Conservation (phyloP, 2,888 invertebrate species). For the Eulithis prunata region DNA sequence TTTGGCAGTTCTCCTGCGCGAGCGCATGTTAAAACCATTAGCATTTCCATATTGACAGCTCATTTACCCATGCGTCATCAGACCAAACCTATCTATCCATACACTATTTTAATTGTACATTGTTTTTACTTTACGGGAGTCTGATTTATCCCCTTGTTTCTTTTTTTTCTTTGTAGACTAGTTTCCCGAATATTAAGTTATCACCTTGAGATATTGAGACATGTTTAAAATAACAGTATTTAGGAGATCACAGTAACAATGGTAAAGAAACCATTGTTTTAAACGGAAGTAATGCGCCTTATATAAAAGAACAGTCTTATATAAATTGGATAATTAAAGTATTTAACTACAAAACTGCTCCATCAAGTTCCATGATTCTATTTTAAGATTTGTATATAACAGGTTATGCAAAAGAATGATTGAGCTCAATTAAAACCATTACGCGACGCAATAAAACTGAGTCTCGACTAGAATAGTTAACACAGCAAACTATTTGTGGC, state of each 20-base stretch:
- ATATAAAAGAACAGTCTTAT: too few species aligned
- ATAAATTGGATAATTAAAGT: neutral
- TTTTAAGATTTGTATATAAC: conserved; percentile 3
- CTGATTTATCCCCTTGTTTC: too few species aligned
- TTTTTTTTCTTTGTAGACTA: too few species aligned
- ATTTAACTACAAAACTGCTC: neutral
- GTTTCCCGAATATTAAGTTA: too few species aligned
- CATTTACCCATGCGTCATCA: conserved; percentile 1
- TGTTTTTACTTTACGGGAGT: too few species aligned
- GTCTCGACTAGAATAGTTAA: conserved; percentile 13
- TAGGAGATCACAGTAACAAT: too few species aligned
- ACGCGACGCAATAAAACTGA: conserved; percentile 15
- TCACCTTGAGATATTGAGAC: too few species aligned
- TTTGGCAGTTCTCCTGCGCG: conserved; percentile 27
- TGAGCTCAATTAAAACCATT: conserved; percentile 3
- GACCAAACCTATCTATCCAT: neutral
- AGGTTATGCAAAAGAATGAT: conserved; percentile 8
- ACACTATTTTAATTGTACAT: too few species aligned
- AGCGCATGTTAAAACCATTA: conserved; percentile 1
- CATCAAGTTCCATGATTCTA: neutral
- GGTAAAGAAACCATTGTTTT: too few species aligned
- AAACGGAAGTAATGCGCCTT: too few species aligned
- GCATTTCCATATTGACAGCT: conserved; percentile 1
- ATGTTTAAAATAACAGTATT: too few species aligned
- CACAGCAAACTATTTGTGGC: conserved; percentile 3